Evolutionary conservation across 2,888 invertebrate genomes (phyloP), one percentile per base, ranked within the genome.

Genomic region (Timema cristinae): DNA sequence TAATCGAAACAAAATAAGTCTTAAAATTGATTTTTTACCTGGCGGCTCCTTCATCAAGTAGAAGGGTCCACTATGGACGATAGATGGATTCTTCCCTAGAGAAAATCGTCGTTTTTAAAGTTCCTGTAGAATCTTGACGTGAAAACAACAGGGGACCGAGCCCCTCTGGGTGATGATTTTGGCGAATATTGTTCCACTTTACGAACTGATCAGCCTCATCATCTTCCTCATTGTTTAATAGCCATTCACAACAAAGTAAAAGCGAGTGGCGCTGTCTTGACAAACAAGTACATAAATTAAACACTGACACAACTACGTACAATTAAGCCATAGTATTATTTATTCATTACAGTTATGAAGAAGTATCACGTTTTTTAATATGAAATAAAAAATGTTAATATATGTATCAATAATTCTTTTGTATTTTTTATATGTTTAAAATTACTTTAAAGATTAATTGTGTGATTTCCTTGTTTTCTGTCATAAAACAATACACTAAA

Each of bases 31-130:
- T 50, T 13, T n/a, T n/a, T 80, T 86, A 93, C 94, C 91, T 86
- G 95, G 95, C 80, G 94, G 93, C 85, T 96, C 96, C 87, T 95
- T 96, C 92, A 97, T 94, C 83, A 98, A 91, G 86, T 98, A 98
- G 85, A 98, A 98, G 79, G 97, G 97, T 80, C 97, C 97, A 85
- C 95, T 95, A 83, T 96, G 95, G 84, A 97, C 95, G 79, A 98
- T 97, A 73, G 97, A 94, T 72, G 98, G 97, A 82, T 96, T 97
- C 84, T 97, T 97, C 78, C 97, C 97, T 77, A 98, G 86, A 76
- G 96, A 95, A n/a, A 86, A 98, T 98, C 78, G 97, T 98, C 78
- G 97, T 97, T 86, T 97, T 97, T 78, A 98, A 88, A 76, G 97
- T 98, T 80, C 97, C 98, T 78, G 97, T 96, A 75, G 97, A 96